phyloP scores from a whole-genome alignment of 2,797 vertebrate species.

The Smutsia temminckii region DNA sequence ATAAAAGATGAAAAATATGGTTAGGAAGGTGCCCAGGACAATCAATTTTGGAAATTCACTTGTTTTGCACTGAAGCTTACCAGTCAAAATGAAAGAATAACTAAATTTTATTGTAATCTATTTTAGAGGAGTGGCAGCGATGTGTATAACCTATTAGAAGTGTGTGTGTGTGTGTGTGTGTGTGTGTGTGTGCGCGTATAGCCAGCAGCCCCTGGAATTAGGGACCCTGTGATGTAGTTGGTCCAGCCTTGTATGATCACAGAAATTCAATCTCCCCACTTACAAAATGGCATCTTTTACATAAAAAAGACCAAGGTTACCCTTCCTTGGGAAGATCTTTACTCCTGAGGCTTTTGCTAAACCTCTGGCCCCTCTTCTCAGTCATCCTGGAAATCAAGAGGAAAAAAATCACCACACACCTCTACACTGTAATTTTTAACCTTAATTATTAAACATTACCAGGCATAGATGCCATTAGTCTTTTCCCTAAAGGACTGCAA shows the following conservation, averaged over 20 bases:
- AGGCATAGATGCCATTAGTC: conserved; percentile 7
- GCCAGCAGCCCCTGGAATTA: not conserved
- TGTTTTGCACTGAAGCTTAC: not conserved
- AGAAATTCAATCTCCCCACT: not conserved
- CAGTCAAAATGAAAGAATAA: conserved; percentile 51
- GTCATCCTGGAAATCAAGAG: not conserved
- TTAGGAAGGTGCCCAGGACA: conserved; percentile 41
- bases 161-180: not conserved
- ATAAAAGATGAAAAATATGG: not conserved
- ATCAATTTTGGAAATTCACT: conserved; percentile 52
- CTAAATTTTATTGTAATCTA: not conserved
- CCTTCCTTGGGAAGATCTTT: not conserved
- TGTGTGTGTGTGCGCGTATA: not conserved
- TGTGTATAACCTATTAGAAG: not conserved
- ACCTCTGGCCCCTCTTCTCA: not conserved
- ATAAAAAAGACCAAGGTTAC: not conserved
- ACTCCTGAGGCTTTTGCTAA: not conserved
- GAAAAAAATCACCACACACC: not conserved
- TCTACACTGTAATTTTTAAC: conserved; percentile 38
- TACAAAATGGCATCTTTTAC: not conserved
- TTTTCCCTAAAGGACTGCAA: conserved; percentile 41
- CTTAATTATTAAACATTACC: conserved; percentile 63
- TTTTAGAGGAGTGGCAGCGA: conserved; percentile 4
- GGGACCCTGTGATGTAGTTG: not conserved
- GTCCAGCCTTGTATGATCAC: not conserved